Conservation (phyloP, 2,888 invertebrate species). For the Automeris io region DNA sequence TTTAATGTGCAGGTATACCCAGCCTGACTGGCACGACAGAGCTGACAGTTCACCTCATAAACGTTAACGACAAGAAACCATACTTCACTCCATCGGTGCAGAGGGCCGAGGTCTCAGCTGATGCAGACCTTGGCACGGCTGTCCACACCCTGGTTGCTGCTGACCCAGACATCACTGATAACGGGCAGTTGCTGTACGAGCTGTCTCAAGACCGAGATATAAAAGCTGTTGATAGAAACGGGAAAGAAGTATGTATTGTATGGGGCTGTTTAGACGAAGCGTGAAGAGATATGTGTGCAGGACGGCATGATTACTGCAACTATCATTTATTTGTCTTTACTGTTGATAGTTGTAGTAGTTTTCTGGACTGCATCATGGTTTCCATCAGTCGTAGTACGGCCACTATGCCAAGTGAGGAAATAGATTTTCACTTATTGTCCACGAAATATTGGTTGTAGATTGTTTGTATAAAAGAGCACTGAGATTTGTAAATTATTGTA, state of each 20-base stretch:
- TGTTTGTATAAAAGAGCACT: too few species aligned
- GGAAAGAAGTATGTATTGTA: slow-evolving; percentile 78
- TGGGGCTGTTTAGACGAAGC: too few species aligned
- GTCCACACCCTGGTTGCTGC: slow-evolving; percentile 84
- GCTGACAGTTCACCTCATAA: slow-evolving; percentile 86
- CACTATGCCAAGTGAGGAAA: too few species aligned
- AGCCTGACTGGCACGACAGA: slow-evolving; percentile 88
- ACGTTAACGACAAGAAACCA: slow-evolving; percentile 93
- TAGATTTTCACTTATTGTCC: too few species aligned
- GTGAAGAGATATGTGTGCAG: too few species aligned
- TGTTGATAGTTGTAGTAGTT: too few species aligned
- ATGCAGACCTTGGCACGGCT: slow-evolving; percentile 82
- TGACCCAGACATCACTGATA: slow-evolving; percentile 86
- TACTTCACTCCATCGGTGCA: slow-evolving; percentile 88
- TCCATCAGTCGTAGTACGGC: too few species aligned
- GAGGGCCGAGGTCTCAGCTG: slow-evolving; percentile 87
- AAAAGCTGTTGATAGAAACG: slow-evolving; percentile 88
- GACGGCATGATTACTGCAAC: too few species aligned
- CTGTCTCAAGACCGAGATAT: slow-evolving; percentile 81
- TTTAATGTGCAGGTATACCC: slow-evolving; percentile 83
- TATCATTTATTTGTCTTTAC: too few species aligned
- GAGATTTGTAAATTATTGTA: too few species aligned
- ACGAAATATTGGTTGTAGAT: too few species aligned
- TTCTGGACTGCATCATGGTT: too few species aligned
- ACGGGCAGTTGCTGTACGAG: slow-evolving; percentile 81